A percentile compares a stretch with the other conserved stretches of the same genome.
Conservation (phyloP, 2,797 vertebrate species). For the Acanthopagrus latus region DNA sequence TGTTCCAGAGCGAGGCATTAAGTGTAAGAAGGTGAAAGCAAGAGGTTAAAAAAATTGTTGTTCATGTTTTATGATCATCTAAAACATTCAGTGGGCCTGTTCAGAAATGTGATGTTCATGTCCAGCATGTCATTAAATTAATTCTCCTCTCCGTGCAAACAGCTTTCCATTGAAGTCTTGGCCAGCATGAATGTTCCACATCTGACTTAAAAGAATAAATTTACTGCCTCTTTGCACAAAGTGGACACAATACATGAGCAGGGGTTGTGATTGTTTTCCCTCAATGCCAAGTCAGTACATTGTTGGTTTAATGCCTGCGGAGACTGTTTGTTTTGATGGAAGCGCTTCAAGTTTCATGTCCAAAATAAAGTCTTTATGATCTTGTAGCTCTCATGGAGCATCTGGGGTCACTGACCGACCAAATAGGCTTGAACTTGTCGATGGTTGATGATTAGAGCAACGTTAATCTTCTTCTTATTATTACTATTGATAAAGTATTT, state of each 20-base stretch:
- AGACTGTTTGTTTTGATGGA: constrained; percentile 23
- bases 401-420: background rate
- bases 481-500: no score
- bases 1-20: background rate
- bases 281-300: constrained; percentile 18
- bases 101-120: background rate
- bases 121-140: background rate
- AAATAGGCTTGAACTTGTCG: background rate
- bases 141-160: background rate
- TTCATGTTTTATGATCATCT: background rate
- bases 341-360: background rate
- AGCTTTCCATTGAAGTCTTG: constrained; percentile 11
- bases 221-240: constrained; percentile 28
- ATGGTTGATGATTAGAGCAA: background rate
- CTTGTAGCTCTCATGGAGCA: background rate
- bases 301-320: constrained; percentile 25
- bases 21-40: background rate
- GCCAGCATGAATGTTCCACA: constrained; percentile 16
- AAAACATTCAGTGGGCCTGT: background rate
- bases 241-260: constrained; percentile 20
- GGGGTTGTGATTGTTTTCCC: constrained; percentile 12
- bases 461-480: background rate
- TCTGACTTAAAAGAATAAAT: constrained; percentile 25
- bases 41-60: background rate
- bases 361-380: background rate